phyloP scores from a whole-genome alignment of 1,140 invertebrate genomes.

The Drosophila virilis region DNA sequence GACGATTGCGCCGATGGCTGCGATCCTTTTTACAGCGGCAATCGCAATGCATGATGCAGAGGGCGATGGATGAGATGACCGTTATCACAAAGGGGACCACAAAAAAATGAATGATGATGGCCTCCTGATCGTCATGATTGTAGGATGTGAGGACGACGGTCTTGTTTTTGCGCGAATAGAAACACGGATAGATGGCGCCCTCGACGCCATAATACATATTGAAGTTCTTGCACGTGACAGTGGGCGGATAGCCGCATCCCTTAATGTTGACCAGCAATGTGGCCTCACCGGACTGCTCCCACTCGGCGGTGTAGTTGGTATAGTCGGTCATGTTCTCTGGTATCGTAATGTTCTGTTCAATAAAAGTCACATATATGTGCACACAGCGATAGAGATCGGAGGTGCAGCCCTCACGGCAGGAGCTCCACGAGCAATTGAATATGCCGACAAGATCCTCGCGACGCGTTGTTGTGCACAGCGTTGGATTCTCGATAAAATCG shows the following conservation, averaged over 20 bases:
- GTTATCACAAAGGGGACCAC: slow-evolving; percentile 92
- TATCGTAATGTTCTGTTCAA: slow-evolving; percentile 83
- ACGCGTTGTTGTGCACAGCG: slow-evolving; percentile 90
- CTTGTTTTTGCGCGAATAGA: slow-evolving; percentile 92
- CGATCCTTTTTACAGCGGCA: slow-evolving; percentile 87
- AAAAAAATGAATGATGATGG: slow-evolving; percentile 91
- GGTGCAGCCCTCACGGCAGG: slow-evolving; percentile 94
- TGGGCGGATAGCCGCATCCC: slow-evolving; percentile 95
- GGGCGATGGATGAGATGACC: slow-evolving; percentile 91
- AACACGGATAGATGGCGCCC: slow-evolving; percentile 92
- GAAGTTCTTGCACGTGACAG: slow-evolving; percentile 93
- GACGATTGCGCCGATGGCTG: slow-evolving; percentile 84
- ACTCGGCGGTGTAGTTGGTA: slow-evolving; percentile 78
- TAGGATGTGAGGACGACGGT: slow-evolving; percentile 92
- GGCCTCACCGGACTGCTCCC: slow-evolving; percentile 86
- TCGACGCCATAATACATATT: slow-evolving; percentile 90
- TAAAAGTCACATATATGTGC: slow-evolving; percentile 92
- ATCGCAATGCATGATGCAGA: slow-evolving; percentile 94
- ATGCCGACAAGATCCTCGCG: slow-evolving; percentile 91
- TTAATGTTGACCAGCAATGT: slow-evolving; percentile 91
- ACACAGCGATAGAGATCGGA: slow-evolving; percentile 94
- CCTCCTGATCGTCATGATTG: slow-evolving; percentile 91
- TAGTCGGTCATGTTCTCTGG: slow-evolving; percentile 81
- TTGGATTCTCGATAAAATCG: slow-evolving; percentile 91
- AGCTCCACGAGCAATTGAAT: slow-evolving; percentile 94